These are phyloP conservation scores for Lamellibrachia luymesi DNA, from an alignment of 1,140 invertebrate species.

Conservation along the genomic window DNA sequence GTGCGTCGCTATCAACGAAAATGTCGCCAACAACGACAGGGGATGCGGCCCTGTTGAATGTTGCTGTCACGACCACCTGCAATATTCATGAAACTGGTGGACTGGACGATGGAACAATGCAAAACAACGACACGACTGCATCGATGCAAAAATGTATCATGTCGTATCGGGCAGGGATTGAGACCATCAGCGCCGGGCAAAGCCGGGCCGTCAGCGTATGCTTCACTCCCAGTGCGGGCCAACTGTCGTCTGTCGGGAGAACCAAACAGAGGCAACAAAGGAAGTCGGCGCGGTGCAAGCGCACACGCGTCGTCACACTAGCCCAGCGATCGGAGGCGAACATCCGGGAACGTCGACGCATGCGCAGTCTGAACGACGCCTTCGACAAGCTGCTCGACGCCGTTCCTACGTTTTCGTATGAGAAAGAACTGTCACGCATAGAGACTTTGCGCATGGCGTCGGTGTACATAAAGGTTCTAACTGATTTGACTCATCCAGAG, in stretches of 20 bases:
- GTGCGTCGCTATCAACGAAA: not conserved
- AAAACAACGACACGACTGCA: not conserved
- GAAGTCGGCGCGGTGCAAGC: constrained; percentile 21
- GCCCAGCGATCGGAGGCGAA: constrained; percentile 14
- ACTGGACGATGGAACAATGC: not conserved
- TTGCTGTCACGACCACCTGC: not conserved
- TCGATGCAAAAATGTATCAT: not conserved
- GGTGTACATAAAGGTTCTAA: constrained; percentile 86
- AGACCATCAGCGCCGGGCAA: not conserved
- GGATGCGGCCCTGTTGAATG: not conserved
- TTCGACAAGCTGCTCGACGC: not conserved
- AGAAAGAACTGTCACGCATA: constrained; percentile 14
- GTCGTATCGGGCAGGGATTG: too few relatives aligned
- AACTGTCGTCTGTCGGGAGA: not conserved
- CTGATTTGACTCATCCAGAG: constrained; percentile 68
- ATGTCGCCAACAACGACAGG: not conserved
- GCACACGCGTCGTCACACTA: not conserved
- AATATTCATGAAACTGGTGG: not conserved
- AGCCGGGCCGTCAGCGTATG: not conserved
- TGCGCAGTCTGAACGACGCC: constrained; percentile 16
- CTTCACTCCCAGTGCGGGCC: not conserved
- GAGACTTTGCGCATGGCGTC: constrained; percentile 86
- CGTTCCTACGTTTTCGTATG: not conserved
- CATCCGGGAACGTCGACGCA: constrained; percentile 20
- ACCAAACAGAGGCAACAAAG: not conserved